A percentile compares a stretch with the other conserved stretches of the same genome.
Conservation (phyloP, 2,888 invertebrate genomes). For the Pollenia amentaria region DNA sequence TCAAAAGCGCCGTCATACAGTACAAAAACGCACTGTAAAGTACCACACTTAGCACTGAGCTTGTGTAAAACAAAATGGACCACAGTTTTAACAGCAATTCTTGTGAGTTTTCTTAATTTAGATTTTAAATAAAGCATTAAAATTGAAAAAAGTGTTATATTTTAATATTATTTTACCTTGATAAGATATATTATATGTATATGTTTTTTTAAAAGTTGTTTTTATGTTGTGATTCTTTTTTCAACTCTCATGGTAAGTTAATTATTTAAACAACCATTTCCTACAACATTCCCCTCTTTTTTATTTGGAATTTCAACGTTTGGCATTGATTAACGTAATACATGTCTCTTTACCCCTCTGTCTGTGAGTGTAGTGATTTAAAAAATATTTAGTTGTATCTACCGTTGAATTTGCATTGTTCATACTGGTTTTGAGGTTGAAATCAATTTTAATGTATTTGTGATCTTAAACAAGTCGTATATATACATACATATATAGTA, state of each 20-base stretch:
- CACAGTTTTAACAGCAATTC: too few species aligned
- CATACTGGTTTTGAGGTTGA: slow-evolving; percentile 54
- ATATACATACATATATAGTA: slow-evolving; percentile 2
- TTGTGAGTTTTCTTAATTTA: too few species aligned
- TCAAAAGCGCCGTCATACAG: too few species aligned
- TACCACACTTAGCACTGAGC: too few species aligned
- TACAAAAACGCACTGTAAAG: too few species aligned
- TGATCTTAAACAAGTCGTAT: slow-evolving; percentile 23
- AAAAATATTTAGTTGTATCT: slow-evolving; percentile 14
- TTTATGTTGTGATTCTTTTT: slow-evolving; percentile 28
- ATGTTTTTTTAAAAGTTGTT: not conserved
- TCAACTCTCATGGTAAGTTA: slow-evolving; percentile 33
- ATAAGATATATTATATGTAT: not conserved
- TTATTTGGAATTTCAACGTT: slow-evolving; percentile 37
- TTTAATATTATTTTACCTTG: not conserved
- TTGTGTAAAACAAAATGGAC: too few species aligned
- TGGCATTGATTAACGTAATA: slow-evolving; percentile 61
- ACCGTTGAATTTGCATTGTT: slow-evolving; percentile 58
- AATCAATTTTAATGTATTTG: slow-evolving; percentile 21
- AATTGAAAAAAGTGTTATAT: too few species aligned
- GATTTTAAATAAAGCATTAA: too few species aligned
- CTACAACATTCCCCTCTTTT: slow-evolving; percentile 44
- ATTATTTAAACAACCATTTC: slow-evolving; percentile 44
- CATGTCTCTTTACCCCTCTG: slow-evolving; percentile 2
- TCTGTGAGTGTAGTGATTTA: not conserved